phyloP scores from a whole-genome alignment of 2,113 vertebrate species.

The Lagopus muta region DNA sequence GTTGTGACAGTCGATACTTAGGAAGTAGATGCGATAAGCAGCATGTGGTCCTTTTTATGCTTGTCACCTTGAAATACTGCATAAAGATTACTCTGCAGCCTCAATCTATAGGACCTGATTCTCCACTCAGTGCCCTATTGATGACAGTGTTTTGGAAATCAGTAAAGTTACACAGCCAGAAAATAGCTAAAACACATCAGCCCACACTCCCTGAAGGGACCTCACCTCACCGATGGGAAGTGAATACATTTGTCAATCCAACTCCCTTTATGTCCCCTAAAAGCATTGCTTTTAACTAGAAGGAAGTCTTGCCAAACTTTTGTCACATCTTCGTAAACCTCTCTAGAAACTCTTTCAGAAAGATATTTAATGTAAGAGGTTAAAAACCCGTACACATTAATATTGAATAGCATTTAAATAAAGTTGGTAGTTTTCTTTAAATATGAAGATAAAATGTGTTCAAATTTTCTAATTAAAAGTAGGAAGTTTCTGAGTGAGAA shows the following conservation, averaged over 20 bases:
- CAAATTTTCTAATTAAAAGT: background rate
- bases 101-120: background rate
- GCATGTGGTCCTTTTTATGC: accelerated
- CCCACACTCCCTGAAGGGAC: background rate
- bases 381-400: background rate
- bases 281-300: constrained; percentile 4
- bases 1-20: background rate
- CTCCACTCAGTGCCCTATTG: constrained; percentile 18
- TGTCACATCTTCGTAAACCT: background rate
- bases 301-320: background rate
- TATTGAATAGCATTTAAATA: background rate
- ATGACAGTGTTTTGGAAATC: constrained; percentile 4
- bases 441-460: background rate
- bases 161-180: constrained; percentile 29
- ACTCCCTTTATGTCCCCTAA: background rate
- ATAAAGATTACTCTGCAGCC: background rate
- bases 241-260: background rate
- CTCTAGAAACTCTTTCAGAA: background rate
- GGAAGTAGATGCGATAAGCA: background rate
- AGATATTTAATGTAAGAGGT: background rate
- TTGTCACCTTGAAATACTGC: accelerated
- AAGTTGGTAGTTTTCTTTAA: background rate
- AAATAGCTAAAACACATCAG: constrained; percentile 39
- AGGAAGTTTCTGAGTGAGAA: background rate
- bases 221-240: background rate